Percentiles rank a stretch among this genome's conserved stretches.
Evolutionary conservation across 2,113 vertebrate genomes (phyloP).

Genomic region (Donacobius atricapilla): DNA sequence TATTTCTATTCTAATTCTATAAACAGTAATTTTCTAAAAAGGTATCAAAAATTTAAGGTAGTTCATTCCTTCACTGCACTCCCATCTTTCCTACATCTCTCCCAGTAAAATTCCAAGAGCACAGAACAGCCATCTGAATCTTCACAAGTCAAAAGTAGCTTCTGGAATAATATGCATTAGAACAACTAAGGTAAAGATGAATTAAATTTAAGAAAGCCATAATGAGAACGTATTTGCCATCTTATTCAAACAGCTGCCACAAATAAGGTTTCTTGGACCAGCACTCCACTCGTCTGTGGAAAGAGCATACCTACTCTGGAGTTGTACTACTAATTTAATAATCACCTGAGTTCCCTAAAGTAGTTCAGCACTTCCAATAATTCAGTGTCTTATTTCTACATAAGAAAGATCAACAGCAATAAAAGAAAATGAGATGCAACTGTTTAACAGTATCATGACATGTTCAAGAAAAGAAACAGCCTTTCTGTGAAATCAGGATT

Average conservation of each 20-base stretch:
- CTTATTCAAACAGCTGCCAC: neutral
- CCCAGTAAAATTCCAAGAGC: neutral
- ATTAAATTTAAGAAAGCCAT: neutral
- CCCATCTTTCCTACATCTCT: neutral
- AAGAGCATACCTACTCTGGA: neutral
- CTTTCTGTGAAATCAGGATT: neutral
- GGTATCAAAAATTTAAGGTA: neutral
- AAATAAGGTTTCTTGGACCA: neutral
- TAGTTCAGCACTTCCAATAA: neutral
- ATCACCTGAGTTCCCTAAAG: neutral
- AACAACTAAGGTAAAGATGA: neutral
- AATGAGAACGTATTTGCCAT: neutral
- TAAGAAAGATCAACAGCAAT: neutral
- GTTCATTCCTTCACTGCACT: neutral
- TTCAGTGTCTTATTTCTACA: neutral
- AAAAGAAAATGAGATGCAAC: neutral
- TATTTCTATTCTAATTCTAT: neutral
- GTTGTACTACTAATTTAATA: neutral
- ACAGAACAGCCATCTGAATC: neutral
- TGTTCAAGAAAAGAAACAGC: neutral
- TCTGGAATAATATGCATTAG: neutral
- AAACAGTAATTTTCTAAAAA: neutral
- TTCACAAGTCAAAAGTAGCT: neutral
- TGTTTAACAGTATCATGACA: rapidly evolving
- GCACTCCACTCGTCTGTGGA: neutral